Evolutionary conservation across 2,113 vertebrate species (phyloP), one percentile per base, ranked within the genome.

Genomic region (Eubucco bourcierii): DNA sequence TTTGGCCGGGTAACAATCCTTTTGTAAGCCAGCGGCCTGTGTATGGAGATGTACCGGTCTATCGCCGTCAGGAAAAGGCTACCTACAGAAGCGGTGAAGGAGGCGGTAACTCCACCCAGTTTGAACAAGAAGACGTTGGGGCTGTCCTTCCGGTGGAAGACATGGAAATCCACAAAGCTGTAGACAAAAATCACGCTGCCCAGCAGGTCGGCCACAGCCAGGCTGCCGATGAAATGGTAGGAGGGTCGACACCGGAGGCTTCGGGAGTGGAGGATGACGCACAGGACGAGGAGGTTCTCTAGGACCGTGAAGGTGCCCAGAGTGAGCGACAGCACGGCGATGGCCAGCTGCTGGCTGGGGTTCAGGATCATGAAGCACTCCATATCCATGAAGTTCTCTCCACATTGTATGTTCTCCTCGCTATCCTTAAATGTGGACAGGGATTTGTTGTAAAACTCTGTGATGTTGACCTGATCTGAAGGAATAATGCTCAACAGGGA

Each of bases 321-420:
- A 1, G 99, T 99, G 93, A 99, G 98, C 0, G 99, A 99, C 94
- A 99, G 96, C 70, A 99, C 98, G 0, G 99, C 99, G 2, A 99
- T 98, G 33, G 99, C 99, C 95, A 99, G 95, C 97, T 99, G 99
- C 97, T 99, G 99, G 95, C 98, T 99, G 73, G 99, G 99, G 33
- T 99, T 99, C 96, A 99, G 97, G 88, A 99, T 99, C 99, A 99
- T 99, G 96, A 99, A 99, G 90, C 99, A 99, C 94, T 99, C 99
- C 99, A 99, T 99, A 98, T 99, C 99, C 99, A 99, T 99, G 85
- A 99, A 99, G 98, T 99, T 99, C 97, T 99, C 99, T 34, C 99
- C 99, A 28, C 99, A 99, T 76, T 99, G 98, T 91, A 99, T 98
- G 61, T 95, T 99, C 53, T 98, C 98, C 7, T 98, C 98, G 71